Percentiles rank a stretch among this genome's conserved stretches.
Evolutionary conservation across 2,113 vertebrate genomes (phyloP).

Genomic region (Caloenas nicobarica): DNA sequence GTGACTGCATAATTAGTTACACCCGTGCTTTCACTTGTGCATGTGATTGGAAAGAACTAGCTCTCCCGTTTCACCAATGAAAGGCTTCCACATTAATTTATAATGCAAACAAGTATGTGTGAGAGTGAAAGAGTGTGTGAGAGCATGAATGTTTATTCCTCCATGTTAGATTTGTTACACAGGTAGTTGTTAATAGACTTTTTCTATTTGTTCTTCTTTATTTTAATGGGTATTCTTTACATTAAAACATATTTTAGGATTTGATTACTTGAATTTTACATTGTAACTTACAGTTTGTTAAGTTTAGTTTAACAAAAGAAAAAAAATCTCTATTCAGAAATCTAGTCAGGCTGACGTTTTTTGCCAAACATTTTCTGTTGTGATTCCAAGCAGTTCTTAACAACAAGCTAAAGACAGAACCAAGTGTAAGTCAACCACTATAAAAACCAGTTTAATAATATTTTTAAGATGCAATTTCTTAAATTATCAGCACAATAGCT

Average conservation of each 20-base stretch:
- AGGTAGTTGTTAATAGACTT: not conserved
- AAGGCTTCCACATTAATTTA: slow-evolving; percentile 49
- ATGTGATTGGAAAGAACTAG: slow-evolving; percentile 33
- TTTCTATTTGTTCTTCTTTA: not conserved
- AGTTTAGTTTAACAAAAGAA: not conserved
- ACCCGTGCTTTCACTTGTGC: not conserved
- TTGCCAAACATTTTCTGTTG: not conserved
- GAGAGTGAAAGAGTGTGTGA: not conserved
- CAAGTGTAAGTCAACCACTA: not conserved
- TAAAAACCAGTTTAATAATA: not conserved
- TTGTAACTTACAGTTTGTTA: not conserved
- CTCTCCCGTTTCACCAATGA: slow-evolving; percentile 47
- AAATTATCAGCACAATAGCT: not conserved
- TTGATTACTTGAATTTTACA: not conserved
- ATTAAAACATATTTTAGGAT: not conserved
- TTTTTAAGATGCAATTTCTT: not conserved
- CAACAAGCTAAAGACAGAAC: not conserved
- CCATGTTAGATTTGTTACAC: not conserved
- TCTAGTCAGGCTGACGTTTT: not conserved
- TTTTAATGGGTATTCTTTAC: not conserved
- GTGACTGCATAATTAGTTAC: slow-evolving; percentile 38
- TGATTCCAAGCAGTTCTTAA: not conserved
- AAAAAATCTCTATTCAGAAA: not conserved
- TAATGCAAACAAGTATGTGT: not conserved
- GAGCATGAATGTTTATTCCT: not conserved